Percentiles rank a stretch among this genome's conserved stretches.
These are phyloP conservation scores for Tympanoctomys barrerae DNA, from an alignment of 2,797 vertebrate species.

Conservation along the genomic window DNA sequence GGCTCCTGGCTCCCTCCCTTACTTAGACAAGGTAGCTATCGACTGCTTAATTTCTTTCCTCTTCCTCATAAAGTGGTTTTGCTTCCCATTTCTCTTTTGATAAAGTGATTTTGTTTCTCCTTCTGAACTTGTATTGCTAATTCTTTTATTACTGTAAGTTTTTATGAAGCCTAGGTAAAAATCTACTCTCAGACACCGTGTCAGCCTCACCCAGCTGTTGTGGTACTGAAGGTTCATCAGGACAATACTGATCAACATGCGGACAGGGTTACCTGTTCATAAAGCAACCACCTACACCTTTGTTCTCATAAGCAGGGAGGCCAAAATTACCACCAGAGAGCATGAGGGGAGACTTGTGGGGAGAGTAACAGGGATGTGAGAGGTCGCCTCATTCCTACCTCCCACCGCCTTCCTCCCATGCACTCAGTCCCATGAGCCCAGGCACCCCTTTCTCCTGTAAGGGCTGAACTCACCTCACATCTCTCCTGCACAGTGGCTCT, in stretches of 20 bases:
- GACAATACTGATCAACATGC: not conserved
- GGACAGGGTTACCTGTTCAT: not conserved
- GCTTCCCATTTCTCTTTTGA: not conserved
- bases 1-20: not conserved
- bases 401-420: not conserved
- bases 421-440: not conserved
- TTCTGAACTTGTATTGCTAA: not conserved
- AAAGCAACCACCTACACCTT: not conserved
- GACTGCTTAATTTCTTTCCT: not conserved
- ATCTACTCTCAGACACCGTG: not conserved
- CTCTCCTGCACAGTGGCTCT: not conserved
- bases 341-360: not conserved
- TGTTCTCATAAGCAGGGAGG: not conserved
- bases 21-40: not conserved
- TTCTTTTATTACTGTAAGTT: not conserved
- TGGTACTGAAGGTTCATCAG: not conserved
- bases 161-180: not conserved
- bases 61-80: not conserved
- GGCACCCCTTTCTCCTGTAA: not conserved
- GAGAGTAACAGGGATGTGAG: not conserved
- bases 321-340: not conserved
- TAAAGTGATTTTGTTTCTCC: not conserved
- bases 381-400: not conserved
- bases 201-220: not conserved
- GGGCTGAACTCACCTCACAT: not conserved